These are phyloP conservation scores for Panthera tigris DNA, from an alignment of 2,113 vertebrate genomes.

Conservation along the genomic window DNA sequence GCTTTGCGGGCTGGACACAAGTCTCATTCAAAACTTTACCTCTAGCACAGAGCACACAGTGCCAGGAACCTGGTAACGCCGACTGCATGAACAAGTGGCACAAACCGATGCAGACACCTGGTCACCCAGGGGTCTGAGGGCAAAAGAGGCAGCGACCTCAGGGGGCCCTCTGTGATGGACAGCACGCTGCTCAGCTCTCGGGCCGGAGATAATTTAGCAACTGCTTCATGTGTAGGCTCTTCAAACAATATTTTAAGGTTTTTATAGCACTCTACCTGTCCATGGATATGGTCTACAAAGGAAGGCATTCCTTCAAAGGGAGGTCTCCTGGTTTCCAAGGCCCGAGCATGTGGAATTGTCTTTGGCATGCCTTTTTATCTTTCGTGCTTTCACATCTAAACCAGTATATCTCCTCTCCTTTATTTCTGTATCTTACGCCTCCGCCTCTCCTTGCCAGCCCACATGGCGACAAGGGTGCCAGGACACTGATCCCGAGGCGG, in stretches of 20 bases:
- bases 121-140: no score
- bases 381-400: background rate
- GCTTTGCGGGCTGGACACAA: background rate
- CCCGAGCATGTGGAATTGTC: rapidly evolving
- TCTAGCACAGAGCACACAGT: background rate
- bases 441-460: background rate
- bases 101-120: no score
- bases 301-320: background rate
- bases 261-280: background rate
- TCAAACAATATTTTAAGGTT: background rate
- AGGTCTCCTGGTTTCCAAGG: background rate
- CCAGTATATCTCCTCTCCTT: background rate
- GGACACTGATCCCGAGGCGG: background rate
- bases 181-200: background rate
- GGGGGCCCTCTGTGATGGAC: background rate
- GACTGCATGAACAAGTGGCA: background rate
- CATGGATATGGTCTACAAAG: background rate
- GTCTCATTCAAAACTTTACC: background rate
- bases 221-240: background rate
- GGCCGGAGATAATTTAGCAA: background rate
- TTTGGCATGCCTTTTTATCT: background rate
- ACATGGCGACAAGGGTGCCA: background rate
- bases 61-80: background rate
- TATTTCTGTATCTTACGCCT: background rate
- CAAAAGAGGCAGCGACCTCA: background rate